A percentile compares a stretch with the other conserved stretches of the same genome.
phyloP scores from a whole-genome alignment of 2,888 invertebrate genomes.

The Rotaria macrura region DNA sequence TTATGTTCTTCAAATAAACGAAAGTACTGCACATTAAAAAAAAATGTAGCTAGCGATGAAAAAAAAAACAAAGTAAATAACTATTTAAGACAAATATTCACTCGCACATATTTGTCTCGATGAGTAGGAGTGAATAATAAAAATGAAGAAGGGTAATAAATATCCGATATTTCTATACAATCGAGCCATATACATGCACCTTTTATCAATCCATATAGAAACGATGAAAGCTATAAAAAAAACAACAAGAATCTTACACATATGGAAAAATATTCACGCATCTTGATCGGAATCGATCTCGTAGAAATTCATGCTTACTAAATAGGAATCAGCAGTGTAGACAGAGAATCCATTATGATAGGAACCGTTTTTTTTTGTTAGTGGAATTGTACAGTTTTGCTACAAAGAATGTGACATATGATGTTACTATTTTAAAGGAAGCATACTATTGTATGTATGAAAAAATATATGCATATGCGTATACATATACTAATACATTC shows the following conservation, averaged over 20 bases:
- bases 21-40: not conserved
- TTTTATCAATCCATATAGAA: not conserved
- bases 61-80: not conserved
- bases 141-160: not conserved
- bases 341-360: not conserved
- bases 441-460: not conserved
- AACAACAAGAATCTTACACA: not conserved
- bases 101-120: not conserved
- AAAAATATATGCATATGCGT: not conserved
- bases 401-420: not conserved
- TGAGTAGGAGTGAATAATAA: not conserved
- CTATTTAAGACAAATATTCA: not conserved
- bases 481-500: not conserved
- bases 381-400: no score
- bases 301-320: not conserved
- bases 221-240: not conserved
- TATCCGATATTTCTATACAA: not conserved
- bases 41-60: not conserved
- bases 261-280: not conserved
- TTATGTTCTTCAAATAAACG: not conserved
- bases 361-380: no score
- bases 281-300: not conserved
- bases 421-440: not conserved
- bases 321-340: not conserved
- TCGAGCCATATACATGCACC: not conserved